These are phyloP conservation scores for Pseudomyrmex dendroicus DNA, from an alignment of 1,140 invertebrate species.

Conservation along the genomic window DNA sequence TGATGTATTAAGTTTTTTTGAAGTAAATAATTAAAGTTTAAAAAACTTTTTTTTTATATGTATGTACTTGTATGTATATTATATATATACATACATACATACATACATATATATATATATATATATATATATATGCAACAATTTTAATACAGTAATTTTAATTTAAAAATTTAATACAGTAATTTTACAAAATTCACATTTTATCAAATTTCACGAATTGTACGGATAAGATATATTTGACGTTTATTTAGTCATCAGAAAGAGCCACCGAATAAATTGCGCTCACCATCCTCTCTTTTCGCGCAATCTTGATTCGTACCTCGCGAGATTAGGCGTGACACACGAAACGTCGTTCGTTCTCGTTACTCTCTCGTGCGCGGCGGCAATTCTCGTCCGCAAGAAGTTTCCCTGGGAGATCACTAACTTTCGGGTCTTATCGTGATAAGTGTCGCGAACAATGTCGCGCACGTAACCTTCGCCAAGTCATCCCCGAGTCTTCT, in stretches of 20 bases:
- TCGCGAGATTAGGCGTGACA: constrained; percentile 45
- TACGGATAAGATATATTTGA: constrained; percentile 8
- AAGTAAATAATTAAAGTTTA: too few relatives aligned
- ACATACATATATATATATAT: too few relatives aligned
- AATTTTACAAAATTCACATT: background rate
- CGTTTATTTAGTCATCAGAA: constrained; percentile 1
- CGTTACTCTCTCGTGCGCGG: constrained; percentile 28
- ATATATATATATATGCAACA: too few relatives aligned
- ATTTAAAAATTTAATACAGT: too few relatives aligned
- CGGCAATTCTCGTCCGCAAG: constrained; percentile 48
- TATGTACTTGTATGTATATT: too few relatives aligned
- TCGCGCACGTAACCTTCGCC: constrained; percentile 64
- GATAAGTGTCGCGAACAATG: constrained; percentile 62
- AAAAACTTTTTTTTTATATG: too few relatives aligned
- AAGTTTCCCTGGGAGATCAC: constrained; percentile 54
- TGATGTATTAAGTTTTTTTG: too few relatives aligned
- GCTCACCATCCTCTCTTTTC: background rate
- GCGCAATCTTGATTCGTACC: constrained; percentile 30
- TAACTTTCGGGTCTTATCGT: constrained; percentile 59
- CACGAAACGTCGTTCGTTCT: constrained; percentile 47
- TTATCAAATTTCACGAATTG: background rate
- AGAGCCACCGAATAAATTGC: background rate
- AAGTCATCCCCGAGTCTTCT: constrained; percentile 56
- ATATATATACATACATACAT: too few relatives aligned
- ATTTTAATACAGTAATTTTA: too few relatives aligned